phyloP scores from a whole-genome alignment of 92 coral and sea anemone genomes.

The Porites rus region DNA sequence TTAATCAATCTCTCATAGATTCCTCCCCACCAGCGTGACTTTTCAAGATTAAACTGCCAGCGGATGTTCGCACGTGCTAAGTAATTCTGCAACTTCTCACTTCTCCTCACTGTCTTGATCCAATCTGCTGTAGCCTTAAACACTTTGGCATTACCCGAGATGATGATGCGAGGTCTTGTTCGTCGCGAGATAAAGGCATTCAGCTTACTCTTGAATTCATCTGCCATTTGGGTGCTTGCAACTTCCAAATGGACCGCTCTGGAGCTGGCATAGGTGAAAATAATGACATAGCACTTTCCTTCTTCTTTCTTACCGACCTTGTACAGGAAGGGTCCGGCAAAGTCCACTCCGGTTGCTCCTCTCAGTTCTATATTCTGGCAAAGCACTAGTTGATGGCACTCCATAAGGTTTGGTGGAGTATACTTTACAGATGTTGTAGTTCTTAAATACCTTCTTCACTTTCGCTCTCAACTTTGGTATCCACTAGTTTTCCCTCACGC shows the following conservation, averaged over 20 bases:
- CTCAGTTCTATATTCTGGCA: conserved; percentile 28
- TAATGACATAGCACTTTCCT: conserved; percentile 57
- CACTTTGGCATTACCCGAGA: conserved; percentile 9
- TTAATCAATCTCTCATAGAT: no score
- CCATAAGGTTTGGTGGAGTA: no score
- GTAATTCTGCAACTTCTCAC: no score
- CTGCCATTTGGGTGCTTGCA: conserved; percentile 52
- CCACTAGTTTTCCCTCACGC: conserved; percentile 44
- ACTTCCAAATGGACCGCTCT: conserved; percentile 57
- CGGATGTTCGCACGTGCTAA: no score
- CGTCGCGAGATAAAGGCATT: no score
- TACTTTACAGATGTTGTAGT: no score
- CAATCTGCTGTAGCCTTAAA: no score
- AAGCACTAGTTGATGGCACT: no score
- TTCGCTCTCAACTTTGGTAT: conserved; percentile 28
- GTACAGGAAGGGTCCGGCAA: conserved; percentile 44
- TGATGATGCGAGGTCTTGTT: conserved; percentile 11
- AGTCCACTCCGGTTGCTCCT: conserved; percentile 39
- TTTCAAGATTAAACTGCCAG: no score
- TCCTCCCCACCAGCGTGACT: no score
- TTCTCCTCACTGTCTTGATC: no score
- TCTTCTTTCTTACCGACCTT: conserved; percentile 46
- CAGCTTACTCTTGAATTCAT: conserved; percentile 36
- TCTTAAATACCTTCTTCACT: conserved; percentile 31
- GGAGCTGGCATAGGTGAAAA: conserved; percentile 41